A percentile compares a stretch with the other conserved stretches of the same genome.
phyloP scores from a whole-genome alignment of 2,797 vertebrate species.

The Sarcophilus harrisii region DNA sequence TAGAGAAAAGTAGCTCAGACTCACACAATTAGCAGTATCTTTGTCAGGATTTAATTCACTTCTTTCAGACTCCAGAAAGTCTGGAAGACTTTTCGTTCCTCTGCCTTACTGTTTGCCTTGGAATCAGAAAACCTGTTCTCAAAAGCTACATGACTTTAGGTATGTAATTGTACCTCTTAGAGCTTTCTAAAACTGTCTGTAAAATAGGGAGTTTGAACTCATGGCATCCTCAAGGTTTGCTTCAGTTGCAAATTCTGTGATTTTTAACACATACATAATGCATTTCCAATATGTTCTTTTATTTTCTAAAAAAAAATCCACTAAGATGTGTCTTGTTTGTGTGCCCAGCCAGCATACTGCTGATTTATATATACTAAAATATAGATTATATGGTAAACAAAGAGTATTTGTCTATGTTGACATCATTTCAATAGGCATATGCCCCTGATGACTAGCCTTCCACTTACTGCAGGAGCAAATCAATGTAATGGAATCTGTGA shows the following conservation, averaged over 20 bases:
- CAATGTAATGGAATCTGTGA: conserved; percentile 66
- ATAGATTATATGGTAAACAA: conserved; percentile 56
- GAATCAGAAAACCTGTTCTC: neutral
- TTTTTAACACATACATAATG: conserved; percentile 33
- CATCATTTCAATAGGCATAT: conserved; percentile 64
- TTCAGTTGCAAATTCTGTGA: neutral
- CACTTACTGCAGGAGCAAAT: conserved; percentile 47
- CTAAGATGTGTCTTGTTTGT: conserved; percentile 30
- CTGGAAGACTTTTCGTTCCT: too few relatives aligned
- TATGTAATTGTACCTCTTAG: neutral
- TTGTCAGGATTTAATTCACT: neutral
- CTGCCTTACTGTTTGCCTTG: neutral
- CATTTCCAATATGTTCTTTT: conserved; percentile 38
- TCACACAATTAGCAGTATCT: neutral
- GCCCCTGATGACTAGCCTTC: conserved; percentile 66
- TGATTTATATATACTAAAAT: conserved; percentile 47
- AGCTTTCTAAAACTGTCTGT: neutral
- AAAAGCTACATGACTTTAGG: neutral
- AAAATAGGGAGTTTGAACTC: neutral
- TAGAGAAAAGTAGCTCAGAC: neutral
- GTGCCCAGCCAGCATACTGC: neutral
- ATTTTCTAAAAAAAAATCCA: conserved; percentile 39
- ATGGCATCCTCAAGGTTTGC: neutral
- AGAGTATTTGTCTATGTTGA: conserved; percentile 65
- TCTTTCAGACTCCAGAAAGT: neutral